These are phyloP conservation scores for Mesoligia furuncula DNA, from an alignment of 2,888 invertebrate genomes.

Conservation along the genomic window DNA sequence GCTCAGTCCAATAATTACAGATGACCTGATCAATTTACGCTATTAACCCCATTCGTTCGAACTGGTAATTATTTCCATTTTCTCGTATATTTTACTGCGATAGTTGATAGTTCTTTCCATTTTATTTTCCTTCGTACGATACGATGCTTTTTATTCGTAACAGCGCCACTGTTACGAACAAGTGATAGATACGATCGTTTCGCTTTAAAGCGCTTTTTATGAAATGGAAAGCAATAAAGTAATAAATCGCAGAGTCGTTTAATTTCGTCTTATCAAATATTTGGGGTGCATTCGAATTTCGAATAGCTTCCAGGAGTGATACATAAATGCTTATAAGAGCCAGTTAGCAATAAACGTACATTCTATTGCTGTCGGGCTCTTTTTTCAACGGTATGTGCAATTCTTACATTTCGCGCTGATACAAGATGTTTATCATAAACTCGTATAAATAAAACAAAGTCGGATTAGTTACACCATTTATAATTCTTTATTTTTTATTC, in stretches of 20 bases:
- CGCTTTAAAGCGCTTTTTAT: slow-evolving; percentile 35
- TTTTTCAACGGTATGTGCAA: not conserved
- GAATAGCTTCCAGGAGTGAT: not conserved
- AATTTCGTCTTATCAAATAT: not conserved
- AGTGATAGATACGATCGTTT: slow-evolving; percentile 33
- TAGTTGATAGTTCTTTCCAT: slow-evolving; percentile 29
- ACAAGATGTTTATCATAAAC: not conserved
- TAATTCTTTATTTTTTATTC: too few species aligned
- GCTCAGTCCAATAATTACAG: slow-evolving; percentile 15
- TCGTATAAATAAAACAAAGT: not conserved
- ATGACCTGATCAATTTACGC: slow-evolving; percentile 13
- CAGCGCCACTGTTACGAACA: slow-evolving; percentile 1
- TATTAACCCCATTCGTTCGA: slow-evolving; percentile 7
- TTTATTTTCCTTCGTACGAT: slow-evolving; percentile 27
- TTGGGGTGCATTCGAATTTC: not conserved
- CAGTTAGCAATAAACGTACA: not conserved
- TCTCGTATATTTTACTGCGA: slow-evolving; percentile 31
- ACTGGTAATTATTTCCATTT: slow-evolving; percentile 22
- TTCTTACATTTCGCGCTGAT: not conserved
- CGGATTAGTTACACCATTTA: not conserved
- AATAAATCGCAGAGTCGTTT: slow-evolving; percentile 29
- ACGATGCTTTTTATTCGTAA: slow-evolving; percentile 29
- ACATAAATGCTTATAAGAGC: not conserved
- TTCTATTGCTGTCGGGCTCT: not conserved
- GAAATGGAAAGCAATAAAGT: slow-evolving; percentile 28